Base-by-base conservation (phyloP, 2,797 vertebrate genomes). In the Manis javanica region DNA sequence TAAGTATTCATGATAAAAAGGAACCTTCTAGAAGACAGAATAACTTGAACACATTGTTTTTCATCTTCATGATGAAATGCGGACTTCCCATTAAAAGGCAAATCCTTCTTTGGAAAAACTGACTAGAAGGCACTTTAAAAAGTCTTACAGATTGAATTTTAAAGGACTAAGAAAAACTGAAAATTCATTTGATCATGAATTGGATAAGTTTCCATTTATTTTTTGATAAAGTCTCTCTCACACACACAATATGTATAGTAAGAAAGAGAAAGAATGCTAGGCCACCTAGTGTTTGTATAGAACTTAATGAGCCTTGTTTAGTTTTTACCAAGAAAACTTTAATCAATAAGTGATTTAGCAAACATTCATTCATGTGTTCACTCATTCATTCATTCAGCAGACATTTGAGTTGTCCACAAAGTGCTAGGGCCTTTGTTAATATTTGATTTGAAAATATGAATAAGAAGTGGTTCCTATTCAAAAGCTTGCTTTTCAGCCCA, bases 21-120 rank as follows among this genome's bases (percentile, higher is more conserved):
- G 71, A 81, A 68, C 1, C 57, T 81, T 87, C 61, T 94, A 74
- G 81, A 92, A 96, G 53, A 31, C 68, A 94, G 49, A 95, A 59
- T 91, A 94, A 55, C 24, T 84, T 81, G 37, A 95, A 16, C 37
- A 85, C 34, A n/a, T 86, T 85, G 26, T 89, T 37, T 53, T 95
- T 94, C 69, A 85, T 94, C 59, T 95, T 91, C 81, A 53, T 84
- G 74, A 93, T 91, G 24, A 94, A 93, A 79, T 94, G 19, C 26
- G 14, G 15, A 88, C 49, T 96, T 95, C n/a, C 51, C 26, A 88
- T 87, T 88, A 59, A 92, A 96, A 96, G 64, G 15, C 23, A 95
- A 93, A 84, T 82, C 24, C 23, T 90, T 83, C 82, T 88, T 64
- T 69, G 29, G 74, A 87, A 84, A 93, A 89, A 10, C 69, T 95